Evolutionary conservation across 2,888 invertebrate genomes (phyloP).

Genomic region (Dioctria linearis): DNA sequence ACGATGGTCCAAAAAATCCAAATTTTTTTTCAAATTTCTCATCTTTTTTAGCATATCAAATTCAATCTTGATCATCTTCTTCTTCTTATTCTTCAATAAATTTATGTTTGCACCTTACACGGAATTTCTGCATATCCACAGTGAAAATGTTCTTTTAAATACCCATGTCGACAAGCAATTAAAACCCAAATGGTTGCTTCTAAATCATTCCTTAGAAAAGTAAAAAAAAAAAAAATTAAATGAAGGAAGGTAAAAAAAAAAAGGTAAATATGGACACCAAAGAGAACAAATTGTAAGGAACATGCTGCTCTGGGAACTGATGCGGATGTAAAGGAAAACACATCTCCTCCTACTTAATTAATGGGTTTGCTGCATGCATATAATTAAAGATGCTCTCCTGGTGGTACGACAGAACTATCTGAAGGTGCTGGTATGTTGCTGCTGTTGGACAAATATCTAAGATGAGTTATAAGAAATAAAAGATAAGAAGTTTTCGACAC

Average conservation of each 20-base stretch:
- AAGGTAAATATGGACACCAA: neutral
- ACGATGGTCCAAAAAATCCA: no score
- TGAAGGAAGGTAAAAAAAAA: neutral
- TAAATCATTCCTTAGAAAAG: neutral
- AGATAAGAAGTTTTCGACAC: slow-evolving; percentile 5
- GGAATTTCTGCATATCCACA: neutral
- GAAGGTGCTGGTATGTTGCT: slow-evolving; percentile 21
- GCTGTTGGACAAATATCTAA: slow-evolving; percentile 22
- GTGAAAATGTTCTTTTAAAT: neutral
- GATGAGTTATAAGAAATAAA: slow-evolving; percentile 8
- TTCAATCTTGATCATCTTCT: no score
- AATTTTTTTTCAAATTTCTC: no score
- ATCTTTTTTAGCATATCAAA: no score
- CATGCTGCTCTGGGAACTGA: neutral
- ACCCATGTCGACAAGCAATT: slow-evolving; percentile 13
- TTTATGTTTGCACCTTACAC: slow-evolving; percentile 6
- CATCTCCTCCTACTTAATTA: slow-evolving; percentile 50
- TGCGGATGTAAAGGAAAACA: neutral
- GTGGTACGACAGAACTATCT: neutral
- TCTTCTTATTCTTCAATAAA: no score
- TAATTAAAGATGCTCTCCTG: slow-evolving; percentile 50
- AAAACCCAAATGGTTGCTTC: slow-evolving; percentile 13
- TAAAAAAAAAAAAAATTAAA: neutral
- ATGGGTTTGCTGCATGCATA: slow-evolving; percentile 53
- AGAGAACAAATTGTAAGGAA: slow-evolving; percentile 15